Evolutionary conservation across 2,797 vertebrate species (phyloP), one percentile per base, ranked within the genome.

Genomic region (Orientallactaga sibirica): DNA sequence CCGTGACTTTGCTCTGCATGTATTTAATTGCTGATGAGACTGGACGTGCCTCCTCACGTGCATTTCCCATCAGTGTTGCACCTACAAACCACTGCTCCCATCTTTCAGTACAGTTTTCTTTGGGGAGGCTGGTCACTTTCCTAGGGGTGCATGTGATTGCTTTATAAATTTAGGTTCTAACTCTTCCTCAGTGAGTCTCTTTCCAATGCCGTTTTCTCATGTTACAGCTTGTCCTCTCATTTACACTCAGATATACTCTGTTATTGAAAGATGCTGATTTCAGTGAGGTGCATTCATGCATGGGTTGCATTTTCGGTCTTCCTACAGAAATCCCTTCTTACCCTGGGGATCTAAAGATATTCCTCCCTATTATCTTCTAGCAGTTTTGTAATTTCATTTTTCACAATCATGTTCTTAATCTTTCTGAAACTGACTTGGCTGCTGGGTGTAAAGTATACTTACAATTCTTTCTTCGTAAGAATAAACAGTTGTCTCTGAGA

Each of bases 241-340:
- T 86, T 55, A 81, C 10, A 5, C 62, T 78, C 74, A 27, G 25
- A 37, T 74, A 14, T 41, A n/a, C 19, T 88, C n/a, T 33, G 29
- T 22, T 68, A 70, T 24, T 67, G 85, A 94, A 48, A 90, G 10
- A 41, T 52, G 29, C 6, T 43, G 9, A 33, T 86, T 33, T 86
- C 76, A 86, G 0, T 66, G 27, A 70, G 80, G 43, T 80, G 8
- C 27, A 33, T 95, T 52, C 24, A 33, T 25, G 24, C 78, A 4
- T 12, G 18, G n/a, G 58, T 88, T 88, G 33, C 48, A 29, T 89
- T 91, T 74, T 71, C 41, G n/a, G 25, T 74, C n/a, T 86, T 76
- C 81, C 76, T 43, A 27, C 77, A 73, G 9, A 87, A 84, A 74
- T 43, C 25, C 67, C 61, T 70, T 16, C 11, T 67, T 68, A 20